A percentile compares a stretch with the other conserved stretches of the same genome.
These are phyloP conservation scores for Busseola fusca DNA, from an alignment of 2,888 invertebrate species.

Conservation along the genomic window DNA sequence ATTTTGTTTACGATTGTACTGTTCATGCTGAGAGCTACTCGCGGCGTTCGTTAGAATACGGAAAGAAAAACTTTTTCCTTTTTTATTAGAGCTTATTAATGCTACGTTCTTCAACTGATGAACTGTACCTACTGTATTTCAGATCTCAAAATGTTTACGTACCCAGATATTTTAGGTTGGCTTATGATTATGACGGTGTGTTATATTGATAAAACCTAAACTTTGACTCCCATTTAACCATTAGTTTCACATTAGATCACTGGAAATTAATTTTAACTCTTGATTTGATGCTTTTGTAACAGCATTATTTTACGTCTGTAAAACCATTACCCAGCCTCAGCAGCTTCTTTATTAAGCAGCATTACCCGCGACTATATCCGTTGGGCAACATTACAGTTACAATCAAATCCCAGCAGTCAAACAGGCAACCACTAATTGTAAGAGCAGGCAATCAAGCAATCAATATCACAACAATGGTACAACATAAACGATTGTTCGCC, in stretches of 20 bases:
- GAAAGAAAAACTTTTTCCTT: neutral
- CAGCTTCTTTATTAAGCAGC: neutral
- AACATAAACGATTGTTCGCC: slow-evolving; percentile 69
- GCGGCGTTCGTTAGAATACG: slow-evolving; percentile 44
- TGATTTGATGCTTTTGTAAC: neutral
- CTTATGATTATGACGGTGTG: neutral
- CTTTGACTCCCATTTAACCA: neutral
- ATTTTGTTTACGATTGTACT: slow-evolving; percentile 63
- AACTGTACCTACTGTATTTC: neutral
- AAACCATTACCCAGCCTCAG: neutral
- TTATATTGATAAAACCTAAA: neutral
- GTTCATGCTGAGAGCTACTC: slow-evolving; percentile 40
- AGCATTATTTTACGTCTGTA: neutral
- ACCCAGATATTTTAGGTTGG: neutral
- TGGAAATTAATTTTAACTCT: neutral
- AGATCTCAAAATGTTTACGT: no score
- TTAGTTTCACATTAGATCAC: neutral
- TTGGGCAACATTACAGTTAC: slow-evolving; percentile 14
- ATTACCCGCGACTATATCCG: neutral
- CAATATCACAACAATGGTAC: slow-evolving; percentile 43
- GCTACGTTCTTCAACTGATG: slow-evolving; percentile 13
- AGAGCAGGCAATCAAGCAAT: slow-evolving; percentile 34
- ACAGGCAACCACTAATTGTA: slow-evolving; percentile 44
- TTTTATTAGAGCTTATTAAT: slow-evolving; percentile 12
- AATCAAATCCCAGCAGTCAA: slow-evolving; percentile 24